Evolutionary conservation across 2,113 vertebrate species (phyloP).

Genomic region (Montifringilla adamsi): DNA sequence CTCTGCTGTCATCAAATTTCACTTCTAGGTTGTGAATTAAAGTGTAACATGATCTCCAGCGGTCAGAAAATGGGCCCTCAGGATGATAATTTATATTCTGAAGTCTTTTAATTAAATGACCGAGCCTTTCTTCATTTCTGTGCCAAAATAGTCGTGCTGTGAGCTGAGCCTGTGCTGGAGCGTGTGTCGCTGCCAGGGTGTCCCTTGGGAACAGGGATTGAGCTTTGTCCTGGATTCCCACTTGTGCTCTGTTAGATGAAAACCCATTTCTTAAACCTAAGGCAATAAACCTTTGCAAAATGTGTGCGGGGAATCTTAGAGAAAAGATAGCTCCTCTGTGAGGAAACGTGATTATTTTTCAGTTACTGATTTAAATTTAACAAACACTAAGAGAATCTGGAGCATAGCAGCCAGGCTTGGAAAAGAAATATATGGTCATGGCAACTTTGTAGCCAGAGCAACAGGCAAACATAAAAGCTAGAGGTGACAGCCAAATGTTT

Average conservation of each 20-base stretch:
- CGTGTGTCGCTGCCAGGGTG: neutral
- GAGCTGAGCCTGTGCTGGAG: neutral
- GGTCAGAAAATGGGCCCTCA: constrained; percentile 42
- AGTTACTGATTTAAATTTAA: neutral
- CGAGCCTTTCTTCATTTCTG: neutral
- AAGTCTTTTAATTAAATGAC: constrained; percentile 54
- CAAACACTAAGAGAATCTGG: neutral
- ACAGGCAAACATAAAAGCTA: neutral
- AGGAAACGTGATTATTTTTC: neutral
- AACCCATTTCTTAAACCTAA: neutral
- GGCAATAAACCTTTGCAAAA: neutral
- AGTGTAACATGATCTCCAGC: constrained; percentile 6
- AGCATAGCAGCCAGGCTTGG: neutral
- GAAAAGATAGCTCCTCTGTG: neutral
- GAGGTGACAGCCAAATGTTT: constrained; percentile 22
- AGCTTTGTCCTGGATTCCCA: neutral
- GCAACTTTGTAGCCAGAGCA: constrained; percentile 36
- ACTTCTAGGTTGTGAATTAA: constrained; percentile 45
- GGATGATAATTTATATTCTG: constrained; percentile 17
- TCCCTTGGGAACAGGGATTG: neutral
- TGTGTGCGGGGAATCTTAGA: neutral
- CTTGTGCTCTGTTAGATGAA: neutral
- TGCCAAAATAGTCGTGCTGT: neutral
- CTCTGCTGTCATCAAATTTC: constrained; percentile 48
- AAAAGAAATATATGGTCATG: neutral